Percentiles rank a stretch among this genome's conserved stretches.
These are phyloP conservation scores for Patella depressa DNA, from an alignment of 2,888 invertebrate genomes.

Conservation along the genomic window DNA sequence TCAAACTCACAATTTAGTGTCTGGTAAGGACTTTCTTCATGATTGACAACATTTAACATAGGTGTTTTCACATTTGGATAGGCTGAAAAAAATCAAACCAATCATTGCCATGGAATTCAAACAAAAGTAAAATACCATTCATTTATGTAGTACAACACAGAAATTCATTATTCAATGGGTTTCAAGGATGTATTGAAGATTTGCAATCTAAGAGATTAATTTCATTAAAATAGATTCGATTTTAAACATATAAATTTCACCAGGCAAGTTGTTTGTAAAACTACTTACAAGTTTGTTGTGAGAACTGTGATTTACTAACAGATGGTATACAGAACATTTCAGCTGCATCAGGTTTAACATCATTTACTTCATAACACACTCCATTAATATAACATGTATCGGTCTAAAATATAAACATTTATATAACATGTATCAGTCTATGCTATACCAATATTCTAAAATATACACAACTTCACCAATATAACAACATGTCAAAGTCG, in stretches of 20 bases:
- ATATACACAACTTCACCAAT: background rate
- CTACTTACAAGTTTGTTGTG: conserved; percentile 30
- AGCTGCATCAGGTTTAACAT: conserved; percentile 31
- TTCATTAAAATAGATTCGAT: too few species aligned
- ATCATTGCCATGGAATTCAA: background rate
- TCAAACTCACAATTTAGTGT: conserved; percentile 27
- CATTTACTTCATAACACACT: conserved; percentile 39
- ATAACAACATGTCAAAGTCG: background rate
- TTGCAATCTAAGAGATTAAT: too few species aligned
- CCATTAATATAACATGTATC: conserved; percentile 50
- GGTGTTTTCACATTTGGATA: conserved; percentile 34
- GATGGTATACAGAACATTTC: conserved; percentile 42
- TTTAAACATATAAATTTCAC: too few species aligned
- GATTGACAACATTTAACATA: conserved; percentile 22
- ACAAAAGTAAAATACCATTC: background rate
- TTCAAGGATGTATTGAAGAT: background rate
- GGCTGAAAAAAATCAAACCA: conserved; percentile 19
- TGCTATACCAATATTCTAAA: conserved; percentile 24
- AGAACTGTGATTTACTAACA: conserved; percentile 38
- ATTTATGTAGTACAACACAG: background rate
- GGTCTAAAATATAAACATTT: conserved; percentile 32
- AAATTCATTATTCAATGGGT: background rate
- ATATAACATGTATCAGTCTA: background rate
- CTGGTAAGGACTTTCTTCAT: conserved; percentile 33
- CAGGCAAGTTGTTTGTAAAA: too few species aligned